phyloP scores from a whole-genome alignment of 2,797 vertebrate species.

The Gallirallus australis region DNA sequence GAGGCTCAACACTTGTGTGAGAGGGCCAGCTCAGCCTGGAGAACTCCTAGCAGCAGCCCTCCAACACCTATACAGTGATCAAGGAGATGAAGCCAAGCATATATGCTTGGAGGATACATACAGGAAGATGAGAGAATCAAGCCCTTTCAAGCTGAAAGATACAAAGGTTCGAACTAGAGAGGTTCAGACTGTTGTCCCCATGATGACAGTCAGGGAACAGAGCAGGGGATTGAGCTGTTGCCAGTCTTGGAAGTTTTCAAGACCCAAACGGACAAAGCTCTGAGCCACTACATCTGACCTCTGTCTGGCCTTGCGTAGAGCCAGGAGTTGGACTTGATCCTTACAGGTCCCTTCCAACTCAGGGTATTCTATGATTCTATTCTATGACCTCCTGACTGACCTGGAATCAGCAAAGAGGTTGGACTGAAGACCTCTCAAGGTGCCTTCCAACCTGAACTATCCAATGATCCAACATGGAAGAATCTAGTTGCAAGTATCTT shows the following conservation, averaged over 20 bases:
- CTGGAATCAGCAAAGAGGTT: background rate
- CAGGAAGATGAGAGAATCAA: background rate
- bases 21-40: background rate
- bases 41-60: background rate
- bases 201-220: background rate
- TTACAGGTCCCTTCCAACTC: too few relatives aligned
- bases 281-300: background rate
- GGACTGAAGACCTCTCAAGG: background rate
- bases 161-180: background rate
- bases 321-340: too few relatives aligned
- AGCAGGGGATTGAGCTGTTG: background rate
- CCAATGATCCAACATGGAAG: background rate
- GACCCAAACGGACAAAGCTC: background rate
- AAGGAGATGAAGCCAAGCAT: background rate
- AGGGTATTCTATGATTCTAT: too few relatives aligned
- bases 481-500: background rate
- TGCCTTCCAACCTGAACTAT: background rate
- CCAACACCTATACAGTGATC: too few relatives aligned
- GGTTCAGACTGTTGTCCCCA: background rate
- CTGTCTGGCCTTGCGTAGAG: too few relatives aligned
- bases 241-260: background rate
- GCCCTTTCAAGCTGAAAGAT: background rate
- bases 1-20: background rate
- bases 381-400: background rate
- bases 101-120: too few relatives aligned